Evolutionary conservation across 2,113 vertebrate genomes (phyloP), one percentile per base, ranked within the genome.

Genomic region (Mirza zaza): DNA sequence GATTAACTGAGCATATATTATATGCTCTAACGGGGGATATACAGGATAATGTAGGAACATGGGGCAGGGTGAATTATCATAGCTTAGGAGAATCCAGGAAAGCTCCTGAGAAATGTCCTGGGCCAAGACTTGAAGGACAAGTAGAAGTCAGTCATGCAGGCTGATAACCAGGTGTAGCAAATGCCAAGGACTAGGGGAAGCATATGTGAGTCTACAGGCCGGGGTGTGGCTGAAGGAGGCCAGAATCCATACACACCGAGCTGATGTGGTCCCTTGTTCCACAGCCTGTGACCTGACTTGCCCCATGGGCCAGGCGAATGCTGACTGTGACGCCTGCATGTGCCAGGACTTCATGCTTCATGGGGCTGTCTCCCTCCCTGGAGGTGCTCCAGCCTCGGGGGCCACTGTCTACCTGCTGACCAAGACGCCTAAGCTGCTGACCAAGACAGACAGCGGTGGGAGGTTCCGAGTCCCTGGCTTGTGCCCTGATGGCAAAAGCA

Each of bases 401-500:
- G 99, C 99, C 34, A 95, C 99, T 2, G 98, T 99, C 96, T 98
- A 99, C 84, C 97, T 98, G 88, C 97, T 98, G 70, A 98, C 98
- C 25, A 94, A 97, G 79, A 97, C 87, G 4, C 98, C 98, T 34
- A 99, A 99, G 98, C 97, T 99, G 70, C 98, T 99, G 52, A 99
- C 99, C 2, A 95, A 90, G 8, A 99, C 99, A 0, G 99, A 99
- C 97, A 98, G 98, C 89, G 98, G 98, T 0, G 99, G 99, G 50
- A 99, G 98, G 94, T 99, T 99, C 95, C 99, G 98, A 57, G 97
- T 99, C 86, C 99, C 99, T 0, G 99, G 99, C 39, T 59, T 99
- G 95, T 99, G 99, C 73, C 99, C 99, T 0, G 99, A 99, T 61
- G 99, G 99, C 90, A 99, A 99, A 97, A 99, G 98, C 90, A 98